phyloP scores from a whole-genome alignment of 1,140 invertebrate genomes.

The Trichogramma pretiosum region DNA sequence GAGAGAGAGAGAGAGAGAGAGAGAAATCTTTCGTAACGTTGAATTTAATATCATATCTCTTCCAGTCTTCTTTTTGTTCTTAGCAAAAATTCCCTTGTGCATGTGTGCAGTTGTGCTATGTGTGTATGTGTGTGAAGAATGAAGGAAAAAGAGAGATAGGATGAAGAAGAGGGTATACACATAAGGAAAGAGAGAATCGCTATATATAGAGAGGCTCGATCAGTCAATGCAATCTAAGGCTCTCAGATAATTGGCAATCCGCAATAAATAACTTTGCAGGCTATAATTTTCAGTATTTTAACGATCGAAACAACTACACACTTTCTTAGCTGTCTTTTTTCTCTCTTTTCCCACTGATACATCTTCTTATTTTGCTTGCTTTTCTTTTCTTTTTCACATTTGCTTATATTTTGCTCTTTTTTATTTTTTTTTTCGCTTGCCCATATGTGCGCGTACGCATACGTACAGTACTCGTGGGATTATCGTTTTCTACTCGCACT shows the following conservation, averaged over 20 bases:
- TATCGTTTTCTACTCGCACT: too few relatives aligned
- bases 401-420: background rate
- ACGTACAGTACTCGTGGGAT: too few relatives aligned
- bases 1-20: slow-evolving; percentile 1
- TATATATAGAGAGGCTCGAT: slow-evolving; percentile 29
- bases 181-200: slow-evolving; percentile 9
- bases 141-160: background rate
- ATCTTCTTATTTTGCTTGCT: background rate
- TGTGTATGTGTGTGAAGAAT: too few relatives aligned
- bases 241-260: slow-evolving; percentile 35
- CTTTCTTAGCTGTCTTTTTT: slow-evolving; percentile 3
- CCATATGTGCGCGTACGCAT: background rate
- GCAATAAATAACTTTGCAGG: slow-evolving; percentile 29
- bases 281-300: slow-evolving; percentile 34
- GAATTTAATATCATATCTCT: too few relatives aligned
- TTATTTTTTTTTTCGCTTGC: background rate
- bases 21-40: too few relatives aligned
- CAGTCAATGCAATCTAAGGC: slow-evolving; percentile 32
- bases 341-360: background rate
- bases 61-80: too few relatives aligned
- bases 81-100: too few relatives aligned
- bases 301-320: slow-evolving; percentile 23
- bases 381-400: background rate
- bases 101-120: too few relatives aligned
- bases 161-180: background rate